Conservation (phyloP, 2,797 vertebrate species). For the Pseudotriccus pelzelni region DNA sequence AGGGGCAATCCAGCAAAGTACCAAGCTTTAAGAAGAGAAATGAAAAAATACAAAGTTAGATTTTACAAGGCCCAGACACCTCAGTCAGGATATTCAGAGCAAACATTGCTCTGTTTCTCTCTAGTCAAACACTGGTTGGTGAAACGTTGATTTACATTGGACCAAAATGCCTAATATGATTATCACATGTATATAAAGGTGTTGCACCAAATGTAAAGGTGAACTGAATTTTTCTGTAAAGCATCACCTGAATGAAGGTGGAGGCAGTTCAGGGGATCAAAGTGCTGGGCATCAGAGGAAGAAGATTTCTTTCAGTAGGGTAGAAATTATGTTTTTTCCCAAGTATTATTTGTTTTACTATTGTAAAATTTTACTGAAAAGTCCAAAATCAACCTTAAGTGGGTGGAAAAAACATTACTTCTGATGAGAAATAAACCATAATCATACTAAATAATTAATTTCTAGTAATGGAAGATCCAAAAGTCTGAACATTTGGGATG, state of each 20-base stretch:
- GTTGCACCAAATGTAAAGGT: neutral
- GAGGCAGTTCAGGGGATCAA: neutral
- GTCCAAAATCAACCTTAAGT: neutral
- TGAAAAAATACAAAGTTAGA: neutral
- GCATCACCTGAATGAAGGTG: neutral
- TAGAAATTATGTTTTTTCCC: rapidly evolving
- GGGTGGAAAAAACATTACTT: neutral
- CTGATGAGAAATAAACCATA: neutral
- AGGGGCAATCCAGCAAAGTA: neutral
- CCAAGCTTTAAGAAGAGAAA: neutral
- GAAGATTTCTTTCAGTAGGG: neutral
- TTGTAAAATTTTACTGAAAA: neutral
- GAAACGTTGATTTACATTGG: neutral
- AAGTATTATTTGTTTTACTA: neutral
- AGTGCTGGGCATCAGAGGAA: neutral
- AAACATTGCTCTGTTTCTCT: neutral
- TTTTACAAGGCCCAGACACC: neutral
- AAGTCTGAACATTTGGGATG: neutral
- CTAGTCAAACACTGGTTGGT: neutral
- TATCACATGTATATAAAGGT: neutral
- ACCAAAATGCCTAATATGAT: neutral
- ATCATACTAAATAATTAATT: neutral
- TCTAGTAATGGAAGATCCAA: neutral
- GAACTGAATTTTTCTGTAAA: neutral
- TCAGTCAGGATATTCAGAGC: neutral